A percentile compares a stretch with the other conserved stretches of the same genome.
Evolutionary conservation across 2,113 vertebrate species (phyloP).

Genomic region (Axis porcinus): DNA sequence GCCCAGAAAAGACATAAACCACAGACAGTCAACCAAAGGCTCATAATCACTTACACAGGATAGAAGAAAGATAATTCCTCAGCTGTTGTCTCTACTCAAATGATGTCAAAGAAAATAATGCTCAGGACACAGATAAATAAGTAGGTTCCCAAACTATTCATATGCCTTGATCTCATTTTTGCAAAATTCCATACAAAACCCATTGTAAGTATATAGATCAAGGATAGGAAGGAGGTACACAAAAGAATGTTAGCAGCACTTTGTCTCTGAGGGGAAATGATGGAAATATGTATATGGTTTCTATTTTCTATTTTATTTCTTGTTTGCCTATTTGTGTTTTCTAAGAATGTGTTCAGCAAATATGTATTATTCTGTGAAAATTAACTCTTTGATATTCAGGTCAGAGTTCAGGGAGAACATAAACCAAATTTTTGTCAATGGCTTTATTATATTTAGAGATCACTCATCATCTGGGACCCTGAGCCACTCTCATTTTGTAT

Average conservation of each 20-base stretch:
- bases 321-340: background rate
- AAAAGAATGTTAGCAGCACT: background rate
- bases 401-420: background rate
- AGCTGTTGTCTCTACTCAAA: background rate
- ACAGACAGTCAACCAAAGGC: background rate
- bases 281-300: background rate
- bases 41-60: background rate
- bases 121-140: background rate
- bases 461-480: background rate
- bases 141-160: background rate
- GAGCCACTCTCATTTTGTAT: background rate
- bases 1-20: background rate
- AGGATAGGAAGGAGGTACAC: background rate
- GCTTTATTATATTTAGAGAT: background rate
- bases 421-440: background rate
- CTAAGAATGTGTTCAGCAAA: background rate
- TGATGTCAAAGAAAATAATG: background rate
- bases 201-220: rapidly evolving
- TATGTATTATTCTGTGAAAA: background rate
- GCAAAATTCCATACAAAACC: background rate
- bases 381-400: background rate
- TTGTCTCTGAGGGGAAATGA: background rate
- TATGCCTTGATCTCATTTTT: background rate
- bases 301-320: background rate
- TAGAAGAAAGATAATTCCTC: background rate